Evolutionary conservation across 2,113 vertebrate species (phyloP).

Genomic region (Planiliza haematocheilus): DNA sequence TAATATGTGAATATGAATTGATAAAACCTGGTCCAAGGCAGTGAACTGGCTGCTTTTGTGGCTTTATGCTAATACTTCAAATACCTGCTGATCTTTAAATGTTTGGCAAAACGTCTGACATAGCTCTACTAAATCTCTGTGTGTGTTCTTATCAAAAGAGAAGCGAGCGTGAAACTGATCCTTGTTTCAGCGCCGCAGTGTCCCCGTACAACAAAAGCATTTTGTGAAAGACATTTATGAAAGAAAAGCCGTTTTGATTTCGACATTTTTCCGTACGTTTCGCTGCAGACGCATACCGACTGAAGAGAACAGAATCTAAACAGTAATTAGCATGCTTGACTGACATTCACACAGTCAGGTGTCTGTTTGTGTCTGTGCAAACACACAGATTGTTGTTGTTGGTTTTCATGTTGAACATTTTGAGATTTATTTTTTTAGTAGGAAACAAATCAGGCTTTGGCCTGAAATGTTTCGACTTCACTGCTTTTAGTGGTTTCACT

Average conservation of each 20-base stretch:
- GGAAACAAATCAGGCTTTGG: too few relatives aligned
- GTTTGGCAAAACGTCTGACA: background rate
- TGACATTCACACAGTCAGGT: constrained; percentile 49
- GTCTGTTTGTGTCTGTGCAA: constrained; percentile 17
- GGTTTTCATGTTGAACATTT: background rate
- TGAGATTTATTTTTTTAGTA: background rate
- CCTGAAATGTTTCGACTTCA: too few relatives aligned
- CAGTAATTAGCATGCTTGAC: constrained; percentile 69
- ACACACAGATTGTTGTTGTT: background rate
- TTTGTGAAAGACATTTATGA: constrained; percentile 29
- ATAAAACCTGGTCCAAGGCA: constrained; percentile 1
- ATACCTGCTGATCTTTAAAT: constrained; percentile 20
- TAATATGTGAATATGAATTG: too few relatives aligned
- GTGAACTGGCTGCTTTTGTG: background rate
- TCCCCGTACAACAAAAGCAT: constrained; percentile 15
- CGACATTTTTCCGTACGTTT: constrained; percentile 50
- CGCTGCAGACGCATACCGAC: constrained; percentile 24
- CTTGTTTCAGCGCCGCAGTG: constrained; percentile 9
- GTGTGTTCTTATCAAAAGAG: constrained; percentile 17
- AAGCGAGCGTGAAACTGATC: constrained; percentile 50
- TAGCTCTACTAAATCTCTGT: constrained; percentile 3
- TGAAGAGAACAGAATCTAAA: constrained; percentile 55
- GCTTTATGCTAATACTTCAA: constrained; percentile 28
- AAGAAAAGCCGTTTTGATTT: constrained; percentile 44
- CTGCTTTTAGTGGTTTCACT: too few relatives aligned